Base-by-base conservation (phyloP, 2,888 invertebrate species). In the Patella depressa region DNA sequence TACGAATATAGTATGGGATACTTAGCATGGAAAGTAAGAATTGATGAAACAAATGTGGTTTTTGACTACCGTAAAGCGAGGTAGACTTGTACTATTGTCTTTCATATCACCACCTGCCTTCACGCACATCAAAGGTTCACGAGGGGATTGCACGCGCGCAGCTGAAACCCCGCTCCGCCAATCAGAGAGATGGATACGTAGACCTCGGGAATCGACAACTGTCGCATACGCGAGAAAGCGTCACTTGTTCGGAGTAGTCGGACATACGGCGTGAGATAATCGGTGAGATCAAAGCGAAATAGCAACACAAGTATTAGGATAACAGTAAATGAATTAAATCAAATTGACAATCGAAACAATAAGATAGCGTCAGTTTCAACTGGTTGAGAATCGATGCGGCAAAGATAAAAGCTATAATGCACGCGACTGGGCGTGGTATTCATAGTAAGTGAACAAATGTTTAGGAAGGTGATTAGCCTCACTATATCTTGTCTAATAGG, bases 261-360 rank as follows among this genome's bases (percentile, higher is more conserved):
- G 24, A 65, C 65, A 24, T 19, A 65, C 19, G 19, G 65, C 65
- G 65, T 65, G 65, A 24, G 65, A 24, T 65, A 24, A 24, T 65
- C 65, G 65, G 65, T 65, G 4, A 19, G 65, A 65, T 65, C 65
- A 65, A 65, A 65, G 65, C 45, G 7, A 9, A 5, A 14, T 24
- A 24, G 14, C 19, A 24, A 65, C 19, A 65, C 24, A 24, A 65
- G 65, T 65, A 24, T 65, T 12, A 19, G 24, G 19, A 24, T 65
- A 65, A 65, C 65, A 65, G 65, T 65, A 65, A 65, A 65, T 65
- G 65, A 65, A 65, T 65, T 24, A 24, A 65, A 65, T 19, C 24
- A 65, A 65, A 11, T 24, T 19, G 24, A 24, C 19, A 65, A 65
- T 65, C 65, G 24, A 24, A 5, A 24, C 19, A 65, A 65, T 65